phyloP scores from a whole-genome alignment of 2,797 vertebrate genomes.

The Poecile montanus region DNA sequence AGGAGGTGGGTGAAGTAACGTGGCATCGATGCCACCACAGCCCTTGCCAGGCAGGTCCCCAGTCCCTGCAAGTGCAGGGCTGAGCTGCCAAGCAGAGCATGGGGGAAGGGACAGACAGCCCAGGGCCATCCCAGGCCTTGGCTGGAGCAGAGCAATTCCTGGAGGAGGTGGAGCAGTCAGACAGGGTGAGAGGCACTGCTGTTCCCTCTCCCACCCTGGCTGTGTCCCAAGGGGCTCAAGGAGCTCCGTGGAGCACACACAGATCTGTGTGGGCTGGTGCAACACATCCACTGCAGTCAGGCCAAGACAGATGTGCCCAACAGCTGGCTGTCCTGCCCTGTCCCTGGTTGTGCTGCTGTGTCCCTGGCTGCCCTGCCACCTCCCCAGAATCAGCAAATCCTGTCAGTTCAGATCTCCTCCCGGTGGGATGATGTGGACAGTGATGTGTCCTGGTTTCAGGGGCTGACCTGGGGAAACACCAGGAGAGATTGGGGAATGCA shows the following conservation, averaged over 20 bases:
- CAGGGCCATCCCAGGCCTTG: background rate
- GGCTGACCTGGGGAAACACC: background rate
- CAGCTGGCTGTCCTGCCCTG: background rate
- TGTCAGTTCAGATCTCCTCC: background rate
- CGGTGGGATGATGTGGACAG: accelerated
- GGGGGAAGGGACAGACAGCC: background rate
- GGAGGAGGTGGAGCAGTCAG: background rate
- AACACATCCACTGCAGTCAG: background rate
- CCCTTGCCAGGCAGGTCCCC: background rate
- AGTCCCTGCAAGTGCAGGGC: background rate
- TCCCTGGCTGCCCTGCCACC: background rate
- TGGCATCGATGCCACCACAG: accelerated
- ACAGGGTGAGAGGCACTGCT: background rate
- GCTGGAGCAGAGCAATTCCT: background rate
- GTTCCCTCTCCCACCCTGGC: background rate
- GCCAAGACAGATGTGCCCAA: background rate
- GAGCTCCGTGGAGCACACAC: background rate
- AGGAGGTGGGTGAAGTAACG: background rate
- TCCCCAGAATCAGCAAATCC: background rate
- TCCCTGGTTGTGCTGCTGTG: background rate
- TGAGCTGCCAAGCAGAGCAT: background rate
- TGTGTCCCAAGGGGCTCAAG: accelerated
- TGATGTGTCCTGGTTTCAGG: background rate
- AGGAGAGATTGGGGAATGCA: background rate
- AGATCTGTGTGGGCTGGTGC: background rate